These are phyloP conservation scores for Stenurella melanura DNA, from an alignment of 2,888 invertebrate species.

Conservation along the genomic window DNA sequence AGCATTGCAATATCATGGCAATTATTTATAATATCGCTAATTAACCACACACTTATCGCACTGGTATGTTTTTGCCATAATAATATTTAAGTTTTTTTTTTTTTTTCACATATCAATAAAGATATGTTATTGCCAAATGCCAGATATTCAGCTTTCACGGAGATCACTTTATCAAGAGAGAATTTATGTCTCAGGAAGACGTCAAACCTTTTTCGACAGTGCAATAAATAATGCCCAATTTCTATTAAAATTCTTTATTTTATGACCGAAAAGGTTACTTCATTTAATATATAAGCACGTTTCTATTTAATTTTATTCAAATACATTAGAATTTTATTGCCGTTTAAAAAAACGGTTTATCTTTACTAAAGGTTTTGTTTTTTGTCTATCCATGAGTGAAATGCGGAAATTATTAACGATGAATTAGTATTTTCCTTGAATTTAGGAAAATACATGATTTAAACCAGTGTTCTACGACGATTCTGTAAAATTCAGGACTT, in stretches of 20 bases:
- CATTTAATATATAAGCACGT: neutral
- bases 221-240: neutral
- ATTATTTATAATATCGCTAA: too few relatives aligned
- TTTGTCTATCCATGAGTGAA: too few relatives aligned
- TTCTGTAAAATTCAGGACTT: too few relatives aligned
- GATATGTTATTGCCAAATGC: neutral
- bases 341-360: constrained; percentile 1
- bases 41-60: too few relatives aligned
- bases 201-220: neutral
- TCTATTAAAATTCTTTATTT: constrained; percentile 3
- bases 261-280: neutral
- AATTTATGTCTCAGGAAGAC: neutral
- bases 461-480: too few relatives aligned
- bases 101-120: neutral
- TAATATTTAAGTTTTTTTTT: too few relatives aligned
- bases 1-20: too few relatives aligned
- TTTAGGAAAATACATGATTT: too few relatives aligned
- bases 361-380: neutral
- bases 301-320: constrained; percentile 30
- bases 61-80: too few relatives aligned
- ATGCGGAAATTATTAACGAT: too few relatives aligned
- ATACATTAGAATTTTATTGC: constrained; percentile 20
- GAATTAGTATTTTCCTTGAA: too few relatives aligned
- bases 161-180: neutral
- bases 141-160: neutral